phyloP scores from a whole-genome alignment of 2,888 invertebrate genomes.

The Andrena bicolor region DNA sequence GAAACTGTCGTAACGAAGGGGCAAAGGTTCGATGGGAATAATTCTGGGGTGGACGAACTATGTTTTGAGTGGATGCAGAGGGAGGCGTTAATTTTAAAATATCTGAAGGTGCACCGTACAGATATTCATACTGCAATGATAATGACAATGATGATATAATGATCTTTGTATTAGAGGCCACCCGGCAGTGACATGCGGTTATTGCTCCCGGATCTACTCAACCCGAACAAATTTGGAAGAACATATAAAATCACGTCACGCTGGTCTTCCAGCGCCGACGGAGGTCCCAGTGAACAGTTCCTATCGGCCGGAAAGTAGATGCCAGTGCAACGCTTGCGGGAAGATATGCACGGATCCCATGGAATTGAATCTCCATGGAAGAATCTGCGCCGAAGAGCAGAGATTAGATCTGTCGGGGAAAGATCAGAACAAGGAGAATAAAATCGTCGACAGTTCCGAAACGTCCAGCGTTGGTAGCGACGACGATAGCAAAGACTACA shows the following conservation, averaged over 20 bases:
- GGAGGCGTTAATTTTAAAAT: constrained; percentile 7
- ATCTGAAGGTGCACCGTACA: not conserved
- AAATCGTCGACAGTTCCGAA: constrained; percentile 81
- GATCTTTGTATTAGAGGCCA: constrained; percentile 80
- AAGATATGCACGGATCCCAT: constrained; percentile 81
- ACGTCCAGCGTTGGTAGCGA: constrained; percentile 81
- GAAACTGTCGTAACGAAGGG: not conserved
- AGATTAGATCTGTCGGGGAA: constrained; percentile 79
- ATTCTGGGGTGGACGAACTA: constrained; percentile 7
- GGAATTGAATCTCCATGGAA: constrained; percentile 81
- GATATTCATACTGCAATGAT: not conserved
- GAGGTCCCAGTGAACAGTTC: constrained; percentile 67
- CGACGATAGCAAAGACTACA: constrained; percentile 81
- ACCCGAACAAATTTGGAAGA: constrained; percentile 84
- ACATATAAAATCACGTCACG: constrained; percentile 84
- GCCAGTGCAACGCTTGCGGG: constrained; percentile 81
- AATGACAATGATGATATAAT: constrained; percentile 26
- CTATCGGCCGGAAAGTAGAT: constrained; percentile 71
- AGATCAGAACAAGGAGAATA: constrained; percentile 81
- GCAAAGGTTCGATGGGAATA: not conserved
- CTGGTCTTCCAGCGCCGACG: constrained; percentile 78
- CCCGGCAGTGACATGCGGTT: constrained; percentile 84
- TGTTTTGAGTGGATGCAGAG: not conserved
- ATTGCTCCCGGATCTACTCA: constrained; percentile 84
- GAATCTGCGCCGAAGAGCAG: constrained; percentile 76